Base-by-base conservation (phyloP, 2,113 vertebrate genomes). In the Athene cunicularia region DNA sequence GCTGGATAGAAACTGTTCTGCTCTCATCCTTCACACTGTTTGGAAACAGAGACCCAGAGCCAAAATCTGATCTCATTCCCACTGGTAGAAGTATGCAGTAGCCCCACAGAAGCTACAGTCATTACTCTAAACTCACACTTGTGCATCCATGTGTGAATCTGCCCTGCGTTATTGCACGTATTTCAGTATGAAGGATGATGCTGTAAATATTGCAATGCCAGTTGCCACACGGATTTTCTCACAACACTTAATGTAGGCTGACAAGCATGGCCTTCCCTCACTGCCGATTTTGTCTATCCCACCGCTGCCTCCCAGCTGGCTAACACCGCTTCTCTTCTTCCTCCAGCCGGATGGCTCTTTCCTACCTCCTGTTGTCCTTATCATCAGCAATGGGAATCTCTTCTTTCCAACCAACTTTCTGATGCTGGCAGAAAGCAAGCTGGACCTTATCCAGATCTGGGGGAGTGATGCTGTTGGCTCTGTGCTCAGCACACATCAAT, bases 31-130 rank as follows among this genome's bases (percentile, higher is more conserved):
- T 91, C 3, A 1, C 41, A 37, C 77, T 80, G 50, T 66, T 93
- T 91, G 95, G 94, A 96, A 96, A 95, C 74, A 93, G 86, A 90
- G 24, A 73, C 28, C 70, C 41, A 62, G 66, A 91, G 94, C 95
- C 95, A 96, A 86, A 86, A 47, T 33, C 91, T 95, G 95, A 96
- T 90, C 91, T 95, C 96, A 96, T 85, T 93, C 84, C 74, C 55
- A 33, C 32, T 21, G 71, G 66, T 75, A 71, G 64, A 94, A 82
- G 53, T 43, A 62, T 56, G 81, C 72, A 60, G 91, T 87, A 94
- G 89, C 94, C 91, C 47, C 89, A 88, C 86, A 93, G 93, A 97
- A 95, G 86, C 93, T 87, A 26, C 80, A 94, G 62, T 50, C 87
- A 37, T 93, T 95, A 76, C 49, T 62, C 73, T 63, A 68, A 92